Evolutionary conservation across 2,888 invertebrate genomes (phyloP), one percentile per base, ranked within the genome.

Genomic region (Lasioglossum lativentre): DNA sequence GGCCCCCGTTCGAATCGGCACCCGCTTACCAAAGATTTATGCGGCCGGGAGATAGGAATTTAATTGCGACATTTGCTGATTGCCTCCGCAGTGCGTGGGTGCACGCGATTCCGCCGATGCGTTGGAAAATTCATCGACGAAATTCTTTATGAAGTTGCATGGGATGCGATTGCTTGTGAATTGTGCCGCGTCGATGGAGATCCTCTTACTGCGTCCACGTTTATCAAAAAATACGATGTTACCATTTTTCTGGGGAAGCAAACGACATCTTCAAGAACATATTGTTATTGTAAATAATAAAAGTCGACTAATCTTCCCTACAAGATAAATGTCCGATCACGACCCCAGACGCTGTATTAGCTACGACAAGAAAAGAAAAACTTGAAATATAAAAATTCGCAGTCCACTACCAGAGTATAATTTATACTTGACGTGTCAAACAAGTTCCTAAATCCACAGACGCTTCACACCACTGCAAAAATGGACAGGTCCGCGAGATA

Each of bases 61-160:
- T 75, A 82, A 66, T 88, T 88, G 80, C 85, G 74, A 83, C 88
- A 88, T 76, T 42, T 77, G 40, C 52, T n/a, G 74, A 79, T 80
- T 81, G 83, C 78, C 63, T 66, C 45, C 79, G 16, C 45, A 23
- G 30, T 56, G 59, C 86, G 89, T 89, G 76, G 89, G 89, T 77
- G 89, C 59, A 70, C 40, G 59, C 66, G 56, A 75, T 47, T 76
- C 47, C 52, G 40, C 34, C 68, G 78, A 59, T 75, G 76, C 75
- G 75, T 30, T 75, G 66, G 34, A 80, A 66, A 66, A 89, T 75
- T 82, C 82, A 83, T 82, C n/a, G 52, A 82, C 73, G 56, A 80
- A 79, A 74, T 79, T 56, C 52, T 75, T 70, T 73, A 30, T 27
- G 80, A 63, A 34, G 71, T 59, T 47, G 23, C 14, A 3, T 19